A percentile compares a stretch with the other conserved stretches of the same genome.
These are phyloP conservation scores for Catotricha subobsoleta DNA, from an alignment of 2,888 invertebrate species.

Conservation along the genomic window DNA sequence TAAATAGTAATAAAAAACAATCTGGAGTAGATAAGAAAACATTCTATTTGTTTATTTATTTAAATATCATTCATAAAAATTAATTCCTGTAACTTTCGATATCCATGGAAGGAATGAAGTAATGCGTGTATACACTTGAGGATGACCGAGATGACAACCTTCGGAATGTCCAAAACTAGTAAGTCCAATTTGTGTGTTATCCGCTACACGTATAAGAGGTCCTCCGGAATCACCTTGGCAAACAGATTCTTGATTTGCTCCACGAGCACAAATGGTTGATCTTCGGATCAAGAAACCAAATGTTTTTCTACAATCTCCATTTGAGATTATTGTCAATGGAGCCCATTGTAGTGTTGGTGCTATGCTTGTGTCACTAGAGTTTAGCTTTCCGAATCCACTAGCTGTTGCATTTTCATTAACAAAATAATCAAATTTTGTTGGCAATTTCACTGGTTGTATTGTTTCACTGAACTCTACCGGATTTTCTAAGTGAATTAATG, in stretches of 20 bases:
- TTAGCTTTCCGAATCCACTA: constrained; percentile 23
- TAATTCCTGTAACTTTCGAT: constrained; percentile 20
- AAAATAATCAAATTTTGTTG: constrained; percentile 14
- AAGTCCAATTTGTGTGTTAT: constrained; percentile 22
- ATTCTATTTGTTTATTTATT: too few species aligned
- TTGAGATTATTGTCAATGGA: constrained; percentile 23
- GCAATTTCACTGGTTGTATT: constrained; percentile 22
- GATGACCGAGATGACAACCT: constrained; percentile 23
- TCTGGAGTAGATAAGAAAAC: too few species aligned
- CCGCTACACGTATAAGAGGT: constrained; percentile 22
- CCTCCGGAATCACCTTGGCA: constrained; percentile 29
- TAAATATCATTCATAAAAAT: too few species aligned
- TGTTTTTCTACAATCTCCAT: constrained; percentile 20
- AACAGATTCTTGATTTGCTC: constrained; percentile 20
- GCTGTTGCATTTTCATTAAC: constrained; percentile 22
- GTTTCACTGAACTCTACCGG: constrained; percentile 19
- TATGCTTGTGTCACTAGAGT: constrained; percentile 16
- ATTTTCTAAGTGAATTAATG: constrained; percentile 21
- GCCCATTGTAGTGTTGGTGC: constrained; percentile 25
- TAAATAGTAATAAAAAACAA: too few species aligned
- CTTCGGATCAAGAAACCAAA: constrained; percentile 22
- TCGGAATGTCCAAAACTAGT: constrained; percentile 26
- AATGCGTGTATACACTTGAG: constrained; percentile 26
- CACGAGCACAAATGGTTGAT: constrained; percentile 25
- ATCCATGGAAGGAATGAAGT: constrained; percentile 26